phyloP scores from a whole-genome alignment of 92 coral and sea anemone genomes.

The Parazoanthus atlanticus region DNA sequence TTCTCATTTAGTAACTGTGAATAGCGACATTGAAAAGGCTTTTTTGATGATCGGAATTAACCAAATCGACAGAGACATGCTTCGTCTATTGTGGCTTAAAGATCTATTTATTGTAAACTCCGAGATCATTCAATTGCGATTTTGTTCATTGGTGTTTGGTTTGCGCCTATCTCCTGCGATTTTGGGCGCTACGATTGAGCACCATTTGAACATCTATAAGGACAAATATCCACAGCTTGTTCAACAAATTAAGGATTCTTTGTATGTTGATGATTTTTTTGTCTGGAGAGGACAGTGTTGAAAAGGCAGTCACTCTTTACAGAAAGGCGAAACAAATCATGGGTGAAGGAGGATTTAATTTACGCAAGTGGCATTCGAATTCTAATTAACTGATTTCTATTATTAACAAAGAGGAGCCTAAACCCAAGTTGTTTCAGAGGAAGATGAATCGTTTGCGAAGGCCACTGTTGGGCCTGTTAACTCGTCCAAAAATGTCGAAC shows the following conservation, averaged over 20 bases:
- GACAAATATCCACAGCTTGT: slow-evolving; percentile 39
- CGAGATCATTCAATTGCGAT: slow-evolving; percentile 43
- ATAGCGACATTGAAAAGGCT: slow-evolving; percentile 56
- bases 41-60: slow-evolving; percentile 52
- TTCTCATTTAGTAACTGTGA: slow-evolving; percentile 33
- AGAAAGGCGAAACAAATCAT: slow-evolving; percentile 45
- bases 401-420: slow-evolving; percentile 30
- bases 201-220: slow-evolving; percentile 42
- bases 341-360: slow-evolving; percentile 60
- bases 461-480: slow-evolving; percentile 47
- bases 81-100: slow-evolving; percentile 58
- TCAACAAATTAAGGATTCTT: slow-evolving; percentile 31
- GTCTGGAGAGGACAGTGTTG: slow-evolving; percentile 32
- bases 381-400: background rate
- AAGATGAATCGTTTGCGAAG: slow-evolving; percentile 46
- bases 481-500: slow-evolving; percentile 24
- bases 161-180: slow-evolving; percentile 46
- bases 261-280: slow-evolving; percentile 58
- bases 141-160: slow-evolving; percentile 45
- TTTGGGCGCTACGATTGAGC: slow-evolving; percentile 44
- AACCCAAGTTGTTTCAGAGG: slow-evolving; percentile 29
- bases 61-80: slow-evolving; percentile 54
- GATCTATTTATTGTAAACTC: slow-evolving; percentile 47
- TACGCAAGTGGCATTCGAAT: slow-evolving; percentile 55
- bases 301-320: slow-evolving; percentile 50